Conservation (phyloP, 2,797 vertebrate genomes). For the Sebastes hubbsi region DNA sequence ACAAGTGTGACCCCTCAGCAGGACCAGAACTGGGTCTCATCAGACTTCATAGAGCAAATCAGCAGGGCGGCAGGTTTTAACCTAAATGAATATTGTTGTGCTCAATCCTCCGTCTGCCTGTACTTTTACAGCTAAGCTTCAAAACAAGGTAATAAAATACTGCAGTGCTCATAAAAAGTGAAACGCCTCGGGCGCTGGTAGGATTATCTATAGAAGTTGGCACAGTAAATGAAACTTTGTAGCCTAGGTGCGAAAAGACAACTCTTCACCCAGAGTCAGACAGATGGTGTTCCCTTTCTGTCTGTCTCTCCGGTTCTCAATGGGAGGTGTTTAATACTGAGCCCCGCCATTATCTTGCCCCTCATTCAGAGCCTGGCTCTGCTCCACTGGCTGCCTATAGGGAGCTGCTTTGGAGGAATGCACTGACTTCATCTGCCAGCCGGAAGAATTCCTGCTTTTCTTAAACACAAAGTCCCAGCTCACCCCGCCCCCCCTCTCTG, state of each 20-base stretch:
- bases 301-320: constrained; percentile 57
- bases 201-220: constrained; percentile 63
- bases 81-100: constrained; percentile 48
- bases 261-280: constrained; percentile 58
- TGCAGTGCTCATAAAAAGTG: constrained; percentile 60
- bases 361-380: constrained; percentile 70
- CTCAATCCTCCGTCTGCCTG: constrained; percentile 11
- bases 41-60: constrained; percentile 44
- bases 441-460: constrained; percentile 70
- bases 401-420: constrained; percentile 77
- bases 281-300: constrained; percentile 75
- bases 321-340: constrained; percentile 62
- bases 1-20: constrained; percentile 37
- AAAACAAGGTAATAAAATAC: constrained; percentile 73
- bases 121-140: constrained; percentile 62
- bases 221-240: constrained; percentile 53
- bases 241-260: constrained; percentile 62
- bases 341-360: constrained; percentile 60
- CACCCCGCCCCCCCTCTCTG: not conserved
- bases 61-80: constrained; percentile 56
- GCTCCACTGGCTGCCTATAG: constrained; percentile 69
- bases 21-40: constrained; percentile 58
- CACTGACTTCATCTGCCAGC: constrained; percentile 77
- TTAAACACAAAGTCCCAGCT: constrained; percentile 63
- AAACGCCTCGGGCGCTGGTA: constrained; percentile 47